A percentile compares a stretch with the other conserved stretches of the same genome.
Conservation (phyloP, 2,113 vertebrate genomes). For the Diadophis punctatus region DNA sequence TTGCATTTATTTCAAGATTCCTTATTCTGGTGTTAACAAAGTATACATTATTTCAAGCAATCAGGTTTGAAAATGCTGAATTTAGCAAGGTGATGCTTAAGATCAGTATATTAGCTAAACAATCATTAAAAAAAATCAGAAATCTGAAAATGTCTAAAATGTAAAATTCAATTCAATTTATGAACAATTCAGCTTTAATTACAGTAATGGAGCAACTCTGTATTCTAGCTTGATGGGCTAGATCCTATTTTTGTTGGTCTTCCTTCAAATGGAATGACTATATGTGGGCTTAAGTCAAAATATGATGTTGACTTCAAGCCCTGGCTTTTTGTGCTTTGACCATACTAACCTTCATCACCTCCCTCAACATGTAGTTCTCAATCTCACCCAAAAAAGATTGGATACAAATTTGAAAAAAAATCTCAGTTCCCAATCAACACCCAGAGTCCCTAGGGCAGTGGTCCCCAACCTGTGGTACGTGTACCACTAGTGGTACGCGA, state of each 20-base stretch:
- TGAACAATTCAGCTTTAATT: not conserved
- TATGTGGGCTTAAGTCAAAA: not conserved
- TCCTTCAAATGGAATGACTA: not conserved
- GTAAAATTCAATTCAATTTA: not conserved
- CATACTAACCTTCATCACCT: not conserved
- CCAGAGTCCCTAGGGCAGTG: too few species aligned
- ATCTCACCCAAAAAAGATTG: not conserved
- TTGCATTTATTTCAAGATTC: not conserved
- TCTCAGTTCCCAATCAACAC: constrained; percentile 9
- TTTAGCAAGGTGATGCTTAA: not conserved
- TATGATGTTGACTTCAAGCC: not conserved
- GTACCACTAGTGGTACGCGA: too few species aligned
- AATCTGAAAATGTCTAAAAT: not conserved
- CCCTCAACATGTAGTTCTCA: not conserved
- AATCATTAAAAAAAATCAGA: not conserved
- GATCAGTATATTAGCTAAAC: not conserved
- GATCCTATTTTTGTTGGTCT: not conserved
- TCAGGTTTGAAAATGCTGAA: not conserved
- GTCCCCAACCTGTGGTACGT: too few species aligned
- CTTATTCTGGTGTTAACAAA: not conserved
- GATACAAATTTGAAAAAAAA: not conserved
- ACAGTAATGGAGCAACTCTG: not conserved
- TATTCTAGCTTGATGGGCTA: not conserved
- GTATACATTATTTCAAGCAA: not conserved
- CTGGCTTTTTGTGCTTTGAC: not conserved